phyloP scores from a whole-genome alignment of 1,140 invertebrate species.

The Drosophila albomicans region DNA sequence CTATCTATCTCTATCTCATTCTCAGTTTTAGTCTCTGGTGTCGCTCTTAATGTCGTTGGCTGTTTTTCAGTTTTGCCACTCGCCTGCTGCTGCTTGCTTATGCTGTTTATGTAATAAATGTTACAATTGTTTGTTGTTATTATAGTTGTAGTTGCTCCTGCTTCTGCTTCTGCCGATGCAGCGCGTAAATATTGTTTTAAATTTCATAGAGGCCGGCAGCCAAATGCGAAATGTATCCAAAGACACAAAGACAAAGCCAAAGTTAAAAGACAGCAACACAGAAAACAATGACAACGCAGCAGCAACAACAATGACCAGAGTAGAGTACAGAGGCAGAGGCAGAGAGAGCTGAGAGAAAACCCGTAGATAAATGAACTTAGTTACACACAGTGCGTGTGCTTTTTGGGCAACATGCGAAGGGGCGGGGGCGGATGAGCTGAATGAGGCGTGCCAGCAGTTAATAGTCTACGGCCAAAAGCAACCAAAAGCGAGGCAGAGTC shows the following conservation, averaged over 20 bases:
- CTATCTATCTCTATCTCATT: background rate
- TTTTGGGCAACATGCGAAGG: background rate
- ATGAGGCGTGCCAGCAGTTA: slow-evolving; percentile 38
- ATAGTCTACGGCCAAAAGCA: slow-evolving; percentile 29
- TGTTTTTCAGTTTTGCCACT: slow-evolving; percentile 23
- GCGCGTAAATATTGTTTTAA: slow-evolving; percentile 75
- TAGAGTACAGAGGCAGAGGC: background rate
- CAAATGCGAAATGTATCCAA: slow-evolving; percentile 50
- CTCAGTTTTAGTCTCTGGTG: slow-evolving; percentile 27
- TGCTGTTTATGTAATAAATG: slow-evolving; percentile 51
- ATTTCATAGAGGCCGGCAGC: slow-evolving; percentile 53
- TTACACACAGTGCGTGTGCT: slow-evolving; percentile 27
- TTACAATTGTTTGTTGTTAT: slow-evolving; percentile 24
- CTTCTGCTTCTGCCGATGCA: slow-evolving; percentile 39
- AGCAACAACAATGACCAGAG: no score
- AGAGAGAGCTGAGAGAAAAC: slow-evolving; percentile 34
- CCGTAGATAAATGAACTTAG: slow-evolving; percentile 69
- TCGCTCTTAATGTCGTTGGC: slow-evolving; percentile 46
- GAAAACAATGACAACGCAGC: slow-evolving; percentile 6
- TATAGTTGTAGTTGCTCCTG: slow-evolving; percentile 13
- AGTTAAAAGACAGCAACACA: slow-evolving; percentile 32
- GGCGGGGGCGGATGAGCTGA: slow-evolving; percentile 17
- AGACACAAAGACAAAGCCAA: slow-evolving; percentile 42
- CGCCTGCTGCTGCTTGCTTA: slow-evolving; percentile 23
- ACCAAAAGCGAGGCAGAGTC: background rate